Evolutionary conservation across 2,888 invertebrate genomes (phyloP).

Genomic region (Schrankia costaestrigalis): DNA sequence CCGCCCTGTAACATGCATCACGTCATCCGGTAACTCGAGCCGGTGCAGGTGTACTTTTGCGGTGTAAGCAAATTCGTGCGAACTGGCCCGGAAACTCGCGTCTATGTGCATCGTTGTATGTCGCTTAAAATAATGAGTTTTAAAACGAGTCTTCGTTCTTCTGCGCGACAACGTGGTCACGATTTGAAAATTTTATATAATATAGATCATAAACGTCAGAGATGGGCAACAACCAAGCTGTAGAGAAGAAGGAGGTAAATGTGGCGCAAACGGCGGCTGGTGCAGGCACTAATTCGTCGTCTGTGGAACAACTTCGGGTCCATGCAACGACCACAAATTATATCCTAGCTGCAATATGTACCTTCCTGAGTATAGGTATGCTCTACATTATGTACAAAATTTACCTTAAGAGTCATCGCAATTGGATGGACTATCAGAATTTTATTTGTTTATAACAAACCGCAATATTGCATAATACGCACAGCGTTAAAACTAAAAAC

Average conservation of each 20-base stretch:
- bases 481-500: too few species aligned
- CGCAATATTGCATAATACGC: too few species aligned
- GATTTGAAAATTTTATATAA: background rate
- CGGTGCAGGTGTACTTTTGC: background rate
- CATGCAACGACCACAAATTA: too few species aligned
- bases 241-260: background rate
- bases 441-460: too few species aligned
- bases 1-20: background rate
- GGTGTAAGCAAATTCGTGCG: background rate
- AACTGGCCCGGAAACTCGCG: background rate
- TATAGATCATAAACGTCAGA: background rate
- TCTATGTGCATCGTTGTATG: background rate
- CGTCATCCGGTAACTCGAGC: background rate
- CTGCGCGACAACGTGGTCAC: background rate
- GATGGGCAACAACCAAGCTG: background rate
- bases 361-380: too few species aligned
- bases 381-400: too few species aligned
- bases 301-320: background rate
- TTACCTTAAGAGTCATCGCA: too few species aligned
- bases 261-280: background rate
- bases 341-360: too few species aligned
- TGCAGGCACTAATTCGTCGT: background rate
- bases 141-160: background rate
- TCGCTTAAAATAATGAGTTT: background rate
- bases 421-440: too few species aligned